Conservation (phyloP, 2,888 invertebrate genomes). For the Epicampocera succincta region DNA sequence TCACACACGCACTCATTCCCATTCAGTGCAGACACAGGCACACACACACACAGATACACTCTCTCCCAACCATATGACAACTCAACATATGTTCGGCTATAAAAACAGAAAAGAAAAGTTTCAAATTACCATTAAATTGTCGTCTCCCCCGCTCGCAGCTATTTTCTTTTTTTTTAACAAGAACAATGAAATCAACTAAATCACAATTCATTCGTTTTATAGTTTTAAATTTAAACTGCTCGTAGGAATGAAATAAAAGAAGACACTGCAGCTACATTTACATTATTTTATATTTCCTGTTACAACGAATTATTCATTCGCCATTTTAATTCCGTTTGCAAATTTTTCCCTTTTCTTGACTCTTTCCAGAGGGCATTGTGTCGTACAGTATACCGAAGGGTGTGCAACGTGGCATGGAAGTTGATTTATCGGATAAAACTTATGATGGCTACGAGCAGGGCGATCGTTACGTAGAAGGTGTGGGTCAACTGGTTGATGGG, state of each 20-base stretch:
- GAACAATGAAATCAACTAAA: slow-evolving; percentile 39
- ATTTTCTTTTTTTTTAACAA: not conserved
- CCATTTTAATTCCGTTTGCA: slow-evolving; percentile 22
- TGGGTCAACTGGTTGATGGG: slow-evolving; percentile 91
- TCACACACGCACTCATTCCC: slow-evolving; percentile 20
- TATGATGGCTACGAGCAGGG: slow-evolving; percentile 88
- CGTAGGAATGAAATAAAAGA: not conserved
- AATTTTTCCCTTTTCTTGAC: slow-evolving; percentile 11
- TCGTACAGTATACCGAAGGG: slow-evolving; percentile 91
- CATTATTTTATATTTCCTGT: slow-evolving; percentile 64
- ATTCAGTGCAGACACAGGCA: slow-evolving; percentile 41
- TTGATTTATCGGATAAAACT: slow-evolving; percentile 89
- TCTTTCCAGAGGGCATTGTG: slow-evolving; percentile 87
- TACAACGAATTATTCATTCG: slow-evolving; percentile 21
- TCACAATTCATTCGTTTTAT: slow-evolving; percentile 47
- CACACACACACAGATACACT: slow-evolving; percentile 18
- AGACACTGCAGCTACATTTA: slow-evolving; percentile 10
- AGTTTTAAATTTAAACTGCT: slow-evolving; percentile 44
- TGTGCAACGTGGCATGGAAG: slow-evolving; percentile 86
- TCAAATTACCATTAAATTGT: slow-evolving; percentile 65
- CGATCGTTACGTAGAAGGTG: slow-evolving; percentile 86
- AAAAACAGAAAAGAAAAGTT: slow-evolving; percentile 32
- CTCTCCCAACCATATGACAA: slow-evolving; percentile 32
- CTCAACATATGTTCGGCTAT: slow-evolving; percentile 60
- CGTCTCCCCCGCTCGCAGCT: slow-evolving; percentile 27